Conservation (phyloP, 1,140 invertebrate species). For the Temnothorax nylanderi region DNA sequence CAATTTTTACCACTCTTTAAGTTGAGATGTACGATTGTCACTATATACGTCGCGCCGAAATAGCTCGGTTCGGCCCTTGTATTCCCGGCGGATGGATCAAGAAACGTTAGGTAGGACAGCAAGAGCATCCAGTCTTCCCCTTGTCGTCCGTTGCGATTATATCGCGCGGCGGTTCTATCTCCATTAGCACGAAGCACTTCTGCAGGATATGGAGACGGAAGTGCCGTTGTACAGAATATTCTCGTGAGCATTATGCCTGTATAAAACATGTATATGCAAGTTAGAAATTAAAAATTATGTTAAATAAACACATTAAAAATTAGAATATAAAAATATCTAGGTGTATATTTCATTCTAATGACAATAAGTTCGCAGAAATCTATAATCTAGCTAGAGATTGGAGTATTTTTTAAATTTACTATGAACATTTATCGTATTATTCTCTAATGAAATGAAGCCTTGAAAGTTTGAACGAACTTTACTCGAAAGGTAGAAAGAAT, state of each 20-base stretch:
- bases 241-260: neutral
- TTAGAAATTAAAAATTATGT: neutral
- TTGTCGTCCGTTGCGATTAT: slow-evolving; percentile 48
- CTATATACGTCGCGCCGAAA: neutral
- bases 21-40: neutral
- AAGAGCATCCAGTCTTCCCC: slow-evolving; percentile 3
- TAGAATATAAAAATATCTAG: neutral
- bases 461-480: neutral
- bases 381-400: neutral
- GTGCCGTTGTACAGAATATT: slow-evolving; percentile 13
- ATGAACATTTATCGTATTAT: neutral
- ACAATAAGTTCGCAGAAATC: neutral
- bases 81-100: slow-evolving; percentile 54
- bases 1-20: neutral
- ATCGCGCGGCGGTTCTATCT: slow-evolving; percentile 58
- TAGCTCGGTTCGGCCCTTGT: slow-evolving; percentile 16
- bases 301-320: neutral
- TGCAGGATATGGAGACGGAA: slow-evolving; percentile 29
- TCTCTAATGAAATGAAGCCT: neutral
- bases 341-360: neutral
- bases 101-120: slow-evolving; percentile 40
- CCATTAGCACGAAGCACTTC: slow-evolving; percentile 61
- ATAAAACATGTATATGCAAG: neutral
- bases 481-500: neutral
- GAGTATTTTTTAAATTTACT: neutral